phyloP scores from a whole-genome alignment of 2,888 invertebrate species.

The Drosophila melanosoma region DNA sequence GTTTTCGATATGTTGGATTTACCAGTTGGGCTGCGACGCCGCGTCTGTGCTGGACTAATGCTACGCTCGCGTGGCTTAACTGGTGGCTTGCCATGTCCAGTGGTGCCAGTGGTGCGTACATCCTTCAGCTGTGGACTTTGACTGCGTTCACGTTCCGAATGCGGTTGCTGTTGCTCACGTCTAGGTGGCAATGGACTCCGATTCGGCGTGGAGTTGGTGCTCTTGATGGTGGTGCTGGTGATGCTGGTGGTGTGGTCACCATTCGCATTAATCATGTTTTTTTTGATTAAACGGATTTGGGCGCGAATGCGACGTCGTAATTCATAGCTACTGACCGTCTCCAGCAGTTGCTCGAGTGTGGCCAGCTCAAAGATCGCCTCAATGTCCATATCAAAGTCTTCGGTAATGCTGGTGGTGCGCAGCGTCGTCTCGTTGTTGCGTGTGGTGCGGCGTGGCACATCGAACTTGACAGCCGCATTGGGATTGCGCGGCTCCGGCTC shows the following conservation, averaged over 20 bases:
- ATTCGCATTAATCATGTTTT: slow-evolving; percentile 86
- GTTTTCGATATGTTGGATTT: slow-evolving; percentile 34
- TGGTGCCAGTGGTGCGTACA: slow-evolving; percentile 31
- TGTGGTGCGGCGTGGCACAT: slow-evolving; percentile 86
- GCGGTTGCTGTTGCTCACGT: slow-evolving; percentile 29
- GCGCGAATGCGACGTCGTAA: slow-evolving; percentile 91
- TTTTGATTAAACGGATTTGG: slow-evolving; percentile 90
- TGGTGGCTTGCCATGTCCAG: slow-evolving; percentile 61
- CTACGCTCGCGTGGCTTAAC: slow-evolving; percentile 73
- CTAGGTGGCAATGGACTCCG: slow-evolving; percentile 45
- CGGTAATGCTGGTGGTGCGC: slow-evolving; percentile 85
- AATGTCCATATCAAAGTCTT: slow-evolving; percentile 84
- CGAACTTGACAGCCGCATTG: slow-evolving; percentile 88
- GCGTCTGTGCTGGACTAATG: slow-evolving; percentile 56
- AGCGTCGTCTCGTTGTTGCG: slow-evolving; percentile 84
- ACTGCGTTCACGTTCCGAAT: slow-evolving; percentile 39
- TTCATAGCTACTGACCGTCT: slow-evolving; percentile 91
- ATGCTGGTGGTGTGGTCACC: slow-evolving; percentile 58
- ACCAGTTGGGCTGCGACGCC: slow-evolving; percentile 71
- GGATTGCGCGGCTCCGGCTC: slow-evolving; percentile 84
- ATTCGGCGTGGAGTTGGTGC: slow-evolving; percentile 40
- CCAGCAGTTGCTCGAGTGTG: slow-evolving; percentile 90
- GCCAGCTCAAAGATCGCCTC: slow-evolving; percentile 91
- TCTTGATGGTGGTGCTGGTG: slow-evolving; percentile 44
- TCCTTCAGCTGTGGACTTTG: slow-evolving; percentile 51